A percentile compares a stretch with the other conserved stretches of the same genome.
phyloP scores from a whole-genome alignment of 1,140 invertebrate genomes.

The Drosophila paulistorum region DNA sequence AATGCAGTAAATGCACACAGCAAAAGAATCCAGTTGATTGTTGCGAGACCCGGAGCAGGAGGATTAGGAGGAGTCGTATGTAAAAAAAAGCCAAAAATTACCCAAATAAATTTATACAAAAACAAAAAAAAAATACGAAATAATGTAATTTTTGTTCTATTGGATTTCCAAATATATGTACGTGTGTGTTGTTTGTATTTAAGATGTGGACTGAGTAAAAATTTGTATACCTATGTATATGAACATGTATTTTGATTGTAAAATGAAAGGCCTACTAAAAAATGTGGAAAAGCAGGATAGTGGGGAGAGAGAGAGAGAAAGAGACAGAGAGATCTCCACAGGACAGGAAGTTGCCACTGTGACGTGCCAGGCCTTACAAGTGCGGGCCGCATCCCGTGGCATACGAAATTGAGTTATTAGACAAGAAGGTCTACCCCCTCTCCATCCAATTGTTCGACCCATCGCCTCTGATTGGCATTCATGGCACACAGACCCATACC shows the following conservation, averaged over 20 bases:
- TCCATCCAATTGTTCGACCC: no score
- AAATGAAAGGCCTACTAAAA: background rate
- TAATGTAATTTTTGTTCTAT: background rate
- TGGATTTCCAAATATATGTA: background rate
- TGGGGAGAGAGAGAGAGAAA: background rate
- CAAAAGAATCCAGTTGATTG: background rate
- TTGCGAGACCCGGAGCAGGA: background rate
- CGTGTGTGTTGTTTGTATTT: background rate
- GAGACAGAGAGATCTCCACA: background rate
- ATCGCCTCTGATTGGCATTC: background rate
- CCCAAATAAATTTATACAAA: no score
- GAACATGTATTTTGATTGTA: background rate
- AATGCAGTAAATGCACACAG: conserved; percentile 6
- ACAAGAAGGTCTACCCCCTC: conserved; percentile 9
- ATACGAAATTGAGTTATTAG: conserved; percentile 73
- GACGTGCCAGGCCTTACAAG: conserved; percentile 44
- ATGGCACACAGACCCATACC: conserved; percentile 1
- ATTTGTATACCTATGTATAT: background rate
- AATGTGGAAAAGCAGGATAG: background rate
- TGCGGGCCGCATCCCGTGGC: background rate
- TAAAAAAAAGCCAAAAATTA: no score
- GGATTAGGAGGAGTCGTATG: background rate
- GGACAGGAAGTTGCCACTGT: conserved; percentile 38
- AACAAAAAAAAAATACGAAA: background rate
- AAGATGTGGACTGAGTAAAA: background rate